Conservation (phyloP, 2,888 invertebrate genomes). For the Herminia tarsipennalis region DNA sequence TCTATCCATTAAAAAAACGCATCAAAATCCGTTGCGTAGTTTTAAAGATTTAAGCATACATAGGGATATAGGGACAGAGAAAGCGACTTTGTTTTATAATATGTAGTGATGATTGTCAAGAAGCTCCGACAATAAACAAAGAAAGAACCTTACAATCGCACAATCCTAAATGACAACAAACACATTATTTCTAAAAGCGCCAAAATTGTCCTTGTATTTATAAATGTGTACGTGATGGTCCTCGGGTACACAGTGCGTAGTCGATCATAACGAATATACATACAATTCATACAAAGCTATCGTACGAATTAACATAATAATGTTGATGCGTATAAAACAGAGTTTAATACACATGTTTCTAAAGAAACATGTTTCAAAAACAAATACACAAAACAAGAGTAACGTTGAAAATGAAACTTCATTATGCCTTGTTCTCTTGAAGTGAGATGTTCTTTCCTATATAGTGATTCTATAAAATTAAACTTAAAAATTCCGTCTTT, state of each 20-base stretch:
- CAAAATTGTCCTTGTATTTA: conserved; percentile 34
- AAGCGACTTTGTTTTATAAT: no score
- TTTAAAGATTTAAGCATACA: no score
- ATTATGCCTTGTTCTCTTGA: no score
- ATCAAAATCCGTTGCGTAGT: no score
- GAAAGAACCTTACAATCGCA: conserved; percentile 3
- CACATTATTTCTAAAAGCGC: conserved; percentile 33
- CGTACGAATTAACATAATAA: conserved; percentile 62
- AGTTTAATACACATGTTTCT: conserved; percentile 1
- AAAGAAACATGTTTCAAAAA: neutral
- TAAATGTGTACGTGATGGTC: conserved; percentile 62
- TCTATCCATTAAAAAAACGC: no score
- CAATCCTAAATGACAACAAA: conserved; percentile 13
- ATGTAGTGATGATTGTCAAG: no score
- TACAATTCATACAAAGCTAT: conserved; percentile 66
- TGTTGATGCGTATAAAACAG: conserved; percentile 47
- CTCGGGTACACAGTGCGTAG: conserved; percentile 58
- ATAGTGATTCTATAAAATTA: no score
- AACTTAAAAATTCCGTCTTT: no score
- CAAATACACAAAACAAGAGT: neutral
- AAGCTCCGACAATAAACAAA: conserved; percentile 5
- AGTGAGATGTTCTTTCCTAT: no score
- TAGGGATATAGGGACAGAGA: no score
- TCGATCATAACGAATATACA: conserved; percentile 50
- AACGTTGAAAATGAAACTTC: no score